Evolutionary conservation across 35 echinoderm and acorn worm species (phyloP), one percentile per base, ranked within the genome.

Genomic region (Hemicentrotus pulcherrimus): DNA sequence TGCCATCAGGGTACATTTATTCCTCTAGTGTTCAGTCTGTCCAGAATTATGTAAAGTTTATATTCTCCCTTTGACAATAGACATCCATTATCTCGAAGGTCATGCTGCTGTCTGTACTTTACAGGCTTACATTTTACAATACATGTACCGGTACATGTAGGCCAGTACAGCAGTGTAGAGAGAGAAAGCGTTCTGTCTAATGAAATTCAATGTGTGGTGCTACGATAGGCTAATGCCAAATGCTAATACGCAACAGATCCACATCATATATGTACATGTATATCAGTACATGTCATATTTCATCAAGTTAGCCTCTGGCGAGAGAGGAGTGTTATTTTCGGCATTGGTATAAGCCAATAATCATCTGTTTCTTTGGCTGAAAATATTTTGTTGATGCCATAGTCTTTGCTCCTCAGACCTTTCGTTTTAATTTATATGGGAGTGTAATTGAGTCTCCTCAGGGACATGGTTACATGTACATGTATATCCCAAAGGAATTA

Each of bases 301-400:
- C 65, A 78, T 78, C 65, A 78, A 78, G 65, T 22, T 78, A 78
- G 65, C 65, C 65, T 78, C n/a, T 78, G 65, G 65, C 65, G 65
- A 70, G 16, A 19, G 61, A 70, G 24, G 65, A 78, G 65, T 78
- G 65, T 28, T 78, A 78, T 78, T 78, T 78, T 78, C 65, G 24
- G 65, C 50, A 14, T 55, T 55, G 50, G 15, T 55, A 55, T 78
- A 78, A 78, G n/a, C 65, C n/a, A 78, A 78, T 78, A 78, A 78
- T 78, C 65, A 78, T 78, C 65, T 78, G 65, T 78, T 78, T 78
- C 65, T 78, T 78, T 78, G 65, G 65, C 65, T 78, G 65, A 8
- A 78, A 78, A 78, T 78, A 28, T 78, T 78, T 28, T 78, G 65
- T 78, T 78, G 22, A 78, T 78, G 65, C 19, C 24, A 28, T 78